Conservation (phyloP, 2,888 invertebrate genomes). For the Trypoxylon attenuatum region DNA sequence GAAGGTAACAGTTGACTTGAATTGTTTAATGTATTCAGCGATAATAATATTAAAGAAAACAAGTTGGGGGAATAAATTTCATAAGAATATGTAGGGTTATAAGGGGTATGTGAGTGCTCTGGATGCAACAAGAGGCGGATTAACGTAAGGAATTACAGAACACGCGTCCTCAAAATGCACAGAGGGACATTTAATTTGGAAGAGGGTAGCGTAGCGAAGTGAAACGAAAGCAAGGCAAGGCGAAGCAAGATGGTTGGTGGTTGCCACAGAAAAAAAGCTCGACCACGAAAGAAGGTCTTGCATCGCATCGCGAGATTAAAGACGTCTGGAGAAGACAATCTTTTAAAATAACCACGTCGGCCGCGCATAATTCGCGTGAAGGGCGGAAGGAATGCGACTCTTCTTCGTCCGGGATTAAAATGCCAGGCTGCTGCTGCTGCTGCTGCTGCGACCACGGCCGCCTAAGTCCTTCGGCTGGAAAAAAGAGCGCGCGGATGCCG, state of each 20-base stretch:
- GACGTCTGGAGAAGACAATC: constrained; percentile 55
- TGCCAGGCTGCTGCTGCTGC: constrained; percentile 22
- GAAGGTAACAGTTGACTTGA: no score
- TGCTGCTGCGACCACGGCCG: no score
- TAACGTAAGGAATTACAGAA: not conserved
- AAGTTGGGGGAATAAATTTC: no score
- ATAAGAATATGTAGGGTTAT: no score
- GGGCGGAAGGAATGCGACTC: constrained; percentile 20
- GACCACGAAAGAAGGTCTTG: constrained; percentile 25
- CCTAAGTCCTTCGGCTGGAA: constrained; percentile 21
- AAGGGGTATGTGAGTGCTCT: no score
- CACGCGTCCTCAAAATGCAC: not conserved
- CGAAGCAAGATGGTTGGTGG: no score
- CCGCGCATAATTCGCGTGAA: constrained; percentile 48
- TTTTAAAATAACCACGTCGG: constrained; percentile 58
- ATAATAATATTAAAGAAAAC: no score
- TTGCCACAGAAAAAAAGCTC: no score
- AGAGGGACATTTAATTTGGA: constrained; percentile 25
- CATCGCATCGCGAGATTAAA: constrained; percentile 57
- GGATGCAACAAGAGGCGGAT: not conserved
- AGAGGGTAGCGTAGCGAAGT: not conserved
- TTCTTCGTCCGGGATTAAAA: constrained; percentile 34
- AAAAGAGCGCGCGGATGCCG: constrained; percentile 19
- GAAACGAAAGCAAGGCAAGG: no score
- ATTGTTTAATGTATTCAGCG: no score